phyloP scores from a whole-genome alignment of 2,888 invertebrate species.

The Drosophila kambysellisi region DNA sequence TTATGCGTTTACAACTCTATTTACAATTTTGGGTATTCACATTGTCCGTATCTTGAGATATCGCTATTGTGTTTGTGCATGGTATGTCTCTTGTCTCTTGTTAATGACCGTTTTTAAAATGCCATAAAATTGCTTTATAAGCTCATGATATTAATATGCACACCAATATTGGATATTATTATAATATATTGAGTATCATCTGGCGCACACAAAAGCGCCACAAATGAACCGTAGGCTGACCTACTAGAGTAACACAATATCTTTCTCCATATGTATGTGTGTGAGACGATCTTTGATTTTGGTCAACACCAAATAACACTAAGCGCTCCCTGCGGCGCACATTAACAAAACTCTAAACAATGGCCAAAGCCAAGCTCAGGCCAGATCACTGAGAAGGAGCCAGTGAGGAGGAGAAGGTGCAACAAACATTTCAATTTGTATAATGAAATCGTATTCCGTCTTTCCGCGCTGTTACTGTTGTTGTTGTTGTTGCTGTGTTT shows the following conservation, averaged over 20 bases:
- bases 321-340: slow-evolving; percentile 64
- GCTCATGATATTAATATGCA: slow-evolving; percentile 78
- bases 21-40: slow-evolving; percentile 64
- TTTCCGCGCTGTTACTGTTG: slow-evolving; percentile 14
- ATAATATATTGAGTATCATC: slow-evolving; percentile 79
- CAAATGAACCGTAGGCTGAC: slow-evolving; percentile 55
- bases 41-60: slow-evolving; percentile 24
- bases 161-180: slow-evolving; percentile 80
- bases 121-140: slow-evolving; percentile 80
- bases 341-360: slow-evolving; percentile 76
- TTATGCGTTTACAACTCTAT: slow-evolving; percentile 79
- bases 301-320: slow-evolving; percentile 57
- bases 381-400: slow-evolving; percentile 21
- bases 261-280: slow-evolving; percentile 2
- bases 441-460: slow-evolving; percentile 39
- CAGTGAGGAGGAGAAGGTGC: slow-evolving; percentile 30
- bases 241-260: slow-evolving; percentile 17
- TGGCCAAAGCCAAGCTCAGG: slow-evolving; percentile 28
- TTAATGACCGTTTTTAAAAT: slow-evolving; percentile 80
- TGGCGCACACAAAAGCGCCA: slow-evolving; percentile 70
- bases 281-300: slow-evolving; percentile 61
- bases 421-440: slow-evolving; percentile 77
- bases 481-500: slow-evolving; percentile 27
- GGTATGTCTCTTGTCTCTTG: slow-evolving; percentile 68
- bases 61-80: slow-evolving; percentile 76